Evolutionary conservation across 2,888 invertebrate species (phyloP).

Genomic region (Cyclophora punctaria): DNA sequence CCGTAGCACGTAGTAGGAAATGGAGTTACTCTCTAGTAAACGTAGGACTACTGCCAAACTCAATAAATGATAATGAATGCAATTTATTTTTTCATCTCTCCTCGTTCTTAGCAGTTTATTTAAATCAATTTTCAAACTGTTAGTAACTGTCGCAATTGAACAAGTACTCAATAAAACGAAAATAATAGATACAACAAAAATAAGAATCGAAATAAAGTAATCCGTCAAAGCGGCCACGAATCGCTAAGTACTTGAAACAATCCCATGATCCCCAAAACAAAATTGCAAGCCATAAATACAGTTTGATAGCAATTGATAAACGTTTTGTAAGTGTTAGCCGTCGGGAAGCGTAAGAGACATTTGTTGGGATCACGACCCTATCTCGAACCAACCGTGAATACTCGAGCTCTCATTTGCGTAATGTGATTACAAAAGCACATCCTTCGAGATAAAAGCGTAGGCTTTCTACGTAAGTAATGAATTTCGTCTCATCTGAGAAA

Average conservation of each 20-base stretch:
- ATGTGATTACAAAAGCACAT: conserved; percentile 75
- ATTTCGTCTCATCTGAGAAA: conserved; percentile 52
- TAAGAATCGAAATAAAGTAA: no score
- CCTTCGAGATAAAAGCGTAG: conserved; percentile 67
- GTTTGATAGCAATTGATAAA: conserved; percentile 32
- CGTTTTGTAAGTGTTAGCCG: conserved; percentile 41
- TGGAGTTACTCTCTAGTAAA: conserved; percentile 55
- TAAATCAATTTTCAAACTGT: no score
- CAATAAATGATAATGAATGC: conserved; percentile 58
- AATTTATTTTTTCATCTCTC: conserved; percentile 37
- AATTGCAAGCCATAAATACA: conserved; percentile 7
- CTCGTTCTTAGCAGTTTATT: no score
- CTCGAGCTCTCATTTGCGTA: conserved; percentile 69
- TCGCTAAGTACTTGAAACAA: conserved; percentile 3
- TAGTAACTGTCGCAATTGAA: no score
- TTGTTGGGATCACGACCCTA: conserved; percentile 66
- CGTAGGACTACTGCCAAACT: conserved; percentile 57
- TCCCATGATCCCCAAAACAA: not conserved
- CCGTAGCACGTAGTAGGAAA: conserved; percentile 65
- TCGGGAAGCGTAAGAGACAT: conserved; percentile 55
- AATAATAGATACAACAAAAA: no score
- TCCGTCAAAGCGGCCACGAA: not conserved
- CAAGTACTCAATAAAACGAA: no score
- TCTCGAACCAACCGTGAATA: conserved; percentile 63
- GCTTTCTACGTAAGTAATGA: conserved; percentile 70